Evolutionary conservation across 1,140 invertebrate genomes (phyloP), one percentile per base, ranked within the genome.

Genomic region (Plodia interpunctella): DNA sequence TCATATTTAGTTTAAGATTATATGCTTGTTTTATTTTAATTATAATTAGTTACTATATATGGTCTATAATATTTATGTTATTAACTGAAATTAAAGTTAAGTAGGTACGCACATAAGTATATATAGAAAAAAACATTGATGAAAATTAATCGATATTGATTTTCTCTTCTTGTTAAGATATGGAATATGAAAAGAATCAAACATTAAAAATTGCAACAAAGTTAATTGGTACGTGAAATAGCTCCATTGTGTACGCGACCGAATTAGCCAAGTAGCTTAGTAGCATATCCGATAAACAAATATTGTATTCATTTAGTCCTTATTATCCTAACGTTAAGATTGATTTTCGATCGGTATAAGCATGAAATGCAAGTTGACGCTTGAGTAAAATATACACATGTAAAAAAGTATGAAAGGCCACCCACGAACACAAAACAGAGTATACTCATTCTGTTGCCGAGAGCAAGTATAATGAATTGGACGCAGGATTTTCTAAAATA

Each of bases 181-280:
- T 53, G 51, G 19, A 25, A 21, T 53, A 53, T 25, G 30, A 25
- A 50, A 17, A 51, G 49, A 59, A 30, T 59, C 49, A 78, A 72
- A 63, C 54, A 67, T 59, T 63, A 68, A 72, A 71, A 68, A 66
- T 51, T 66, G 74, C 63, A 71, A 78, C 72, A 76, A 83, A 79
- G 74, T 75, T 60, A 78, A 81, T 72, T 71, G 74, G 75, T 55
- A 77, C 83, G 80, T 87, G 83, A 84, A 87, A 83, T 84, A 80
- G 74, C 73, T 61, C 74, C 78, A 87, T 87, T 87, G 83, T 87
- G 61, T 71, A 77, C 68, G 63, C 75, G 70, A 78, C 72, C 72
- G 72, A 82, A 83, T 83, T 82, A 83, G 80, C 71, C 60, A 65
- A 62, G 60, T 61, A 60, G 66, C 66, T 70, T 70, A 78, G 73